Conservation (phyloP, 2,797 vertebrate genomes). For the Eidolon dupreanum region DNA sequence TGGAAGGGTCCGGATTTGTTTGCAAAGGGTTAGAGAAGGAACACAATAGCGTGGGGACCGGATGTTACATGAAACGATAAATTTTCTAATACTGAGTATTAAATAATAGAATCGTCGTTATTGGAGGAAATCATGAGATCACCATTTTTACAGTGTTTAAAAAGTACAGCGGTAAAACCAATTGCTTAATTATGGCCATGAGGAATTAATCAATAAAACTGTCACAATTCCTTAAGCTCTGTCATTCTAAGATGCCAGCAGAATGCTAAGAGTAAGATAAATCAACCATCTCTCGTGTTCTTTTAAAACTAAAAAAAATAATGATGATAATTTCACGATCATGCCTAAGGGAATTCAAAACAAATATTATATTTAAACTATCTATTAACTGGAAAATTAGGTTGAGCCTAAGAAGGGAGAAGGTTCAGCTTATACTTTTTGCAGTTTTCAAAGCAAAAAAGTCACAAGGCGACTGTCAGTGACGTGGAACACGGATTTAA, state of each 20-base stretch:
- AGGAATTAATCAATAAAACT: neutral
- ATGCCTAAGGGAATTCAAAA: neutral
- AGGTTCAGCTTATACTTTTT: neutral
- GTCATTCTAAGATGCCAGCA: neutral
- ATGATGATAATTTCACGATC: neutral
- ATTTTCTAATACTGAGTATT: neutral
- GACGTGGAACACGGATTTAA: neutral
- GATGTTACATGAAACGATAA: neutral
- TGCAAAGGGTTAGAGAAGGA: neutral
- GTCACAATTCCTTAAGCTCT: neutral
- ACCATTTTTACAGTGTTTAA: neutral
- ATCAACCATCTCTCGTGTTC: neutral
- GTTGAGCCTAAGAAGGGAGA: neutral
- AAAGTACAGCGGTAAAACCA: neutral
- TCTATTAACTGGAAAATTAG: neutral
- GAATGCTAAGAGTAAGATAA: neutral
- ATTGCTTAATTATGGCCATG: neutral
- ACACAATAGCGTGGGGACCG: neutral
- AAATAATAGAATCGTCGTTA: neutral
- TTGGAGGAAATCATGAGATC: neutral
- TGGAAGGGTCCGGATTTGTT: neutral
- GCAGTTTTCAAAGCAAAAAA: neutral
- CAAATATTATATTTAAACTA: neutral
- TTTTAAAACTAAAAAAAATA: neutral
- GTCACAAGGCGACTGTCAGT: neutral